A percentile compares a stretch with the other conserved stretches of the same genome.
Evolutionary conservation across 1,140 invertebrate genomes (phyloP).

Genomic region (Pogonognathellus flavescens): DNA sequence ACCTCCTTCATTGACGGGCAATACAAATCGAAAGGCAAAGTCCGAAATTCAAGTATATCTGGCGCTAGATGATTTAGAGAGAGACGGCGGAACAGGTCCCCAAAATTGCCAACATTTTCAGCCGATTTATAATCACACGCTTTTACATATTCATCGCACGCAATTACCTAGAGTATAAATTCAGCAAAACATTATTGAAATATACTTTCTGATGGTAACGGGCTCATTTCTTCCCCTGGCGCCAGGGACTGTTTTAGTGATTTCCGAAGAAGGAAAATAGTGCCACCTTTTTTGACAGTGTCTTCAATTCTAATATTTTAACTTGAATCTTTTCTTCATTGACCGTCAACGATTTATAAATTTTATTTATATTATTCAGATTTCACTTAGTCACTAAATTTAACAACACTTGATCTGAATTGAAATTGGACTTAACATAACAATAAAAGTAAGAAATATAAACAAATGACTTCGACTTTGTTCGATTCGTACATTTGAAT

Average conservation of each 20-base stretch:
- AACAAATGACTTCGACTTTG: too few species aligned
- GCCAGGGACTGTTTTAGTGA: neutral
- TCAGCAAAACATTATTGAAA: too few species aligned
- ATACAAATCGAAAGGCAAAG: conserved; percentile 44
- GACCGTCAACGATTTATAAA: neutral
- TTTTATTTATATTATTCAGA: neutral
- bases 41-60: neutral
- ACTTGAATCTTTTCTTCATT: neutral
- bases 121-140: neutral
- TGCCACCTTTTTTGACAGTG: neutral
- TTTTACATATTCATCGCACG: neutral
- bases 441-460: too few species aligned
- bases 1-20: conserved; percentile 18
- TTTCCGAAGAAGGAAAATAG: neutral
- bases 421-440: too few species aligned
- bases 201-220: conserved; percentile 27
- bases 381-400: neutral
- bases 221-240: conserved; percentile 37
- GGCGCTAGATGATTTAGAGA: conserved; percentile 1
- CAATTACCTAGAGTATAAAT: too few species aligned
- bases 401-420: conserved; percentile 1
- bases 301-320: neutral
- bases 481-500: too few species aligned
- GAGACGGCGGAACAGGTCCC: conserved; percentile 16
- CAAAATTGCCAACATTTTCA: conserved; percentile 21